These are phyloP conservation scores for Xylocampa areola DNA, from an alignment of 2,888 invertebrate genomes.

Conservation along the genomic window DNA sequence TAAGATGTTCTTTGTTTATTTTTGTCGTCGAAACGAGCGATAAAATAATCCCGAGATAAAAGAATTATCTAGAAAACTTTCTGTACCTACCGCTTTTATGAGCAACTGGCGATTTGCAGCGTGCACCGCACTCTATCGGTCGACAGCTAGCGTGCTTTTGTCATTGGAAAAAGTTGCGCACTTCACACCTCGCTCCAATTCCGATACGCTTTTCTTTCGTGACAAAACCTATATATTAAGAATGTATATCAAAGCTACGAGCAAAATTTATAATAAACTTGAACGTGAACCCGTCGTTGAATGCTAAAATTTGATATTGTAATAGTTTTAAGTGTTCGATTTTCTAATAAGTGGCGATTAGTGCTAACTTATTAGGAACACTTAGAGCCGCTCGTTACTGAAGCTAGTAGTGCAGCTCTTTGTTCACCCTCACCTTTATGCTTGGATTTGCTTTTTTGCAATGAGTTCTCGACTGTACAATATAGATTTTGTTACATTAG, in stretches of 20 bases:
- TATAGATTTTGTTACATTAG: constrained; percentile 22
- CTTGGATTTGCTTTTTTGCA: constrained; percentile 37
- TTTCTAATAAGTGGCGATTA: constrained; percentile 63
- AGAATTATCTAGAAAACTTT: constrained; percentile 40
- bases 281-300: constrained; percentile 24
- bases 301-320: constrained; percentile 50
- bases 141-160: constrained; percentile 17
- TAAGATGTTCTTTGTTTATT: constrained; percentile 52
- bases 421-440: constrained; percentile 52
- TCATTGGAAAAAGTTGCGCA: constrained; percentile 33
- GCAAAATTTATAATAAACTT: constrained; percentile 27
- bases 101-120: constrained; percentile 29
- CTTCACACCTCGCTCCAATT: constrained; percentile 24
- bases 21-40: constrained; percentile 41
- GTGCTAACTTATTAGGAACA: constrained; percentile 57
- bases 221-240: constrained; percentile 9
- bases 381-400: constrained; percentile 49
- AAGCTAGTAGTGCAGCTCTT: constrained; percentile 47
- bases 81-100: constrained; percentile 39
- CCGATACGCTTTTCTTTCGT: constrained; percentile 17
- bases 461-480: constrained; percentile 35
- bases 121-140: constrained; percentile 31
- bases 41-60: constrained; percentile 50
- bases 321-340: constrained; percentile 50
- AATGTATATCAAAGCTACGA: constrained; percentile 26